Conservation (phyloP, 2,888 invertebrate genomes). For the Blomia tropicalis region DNA sequence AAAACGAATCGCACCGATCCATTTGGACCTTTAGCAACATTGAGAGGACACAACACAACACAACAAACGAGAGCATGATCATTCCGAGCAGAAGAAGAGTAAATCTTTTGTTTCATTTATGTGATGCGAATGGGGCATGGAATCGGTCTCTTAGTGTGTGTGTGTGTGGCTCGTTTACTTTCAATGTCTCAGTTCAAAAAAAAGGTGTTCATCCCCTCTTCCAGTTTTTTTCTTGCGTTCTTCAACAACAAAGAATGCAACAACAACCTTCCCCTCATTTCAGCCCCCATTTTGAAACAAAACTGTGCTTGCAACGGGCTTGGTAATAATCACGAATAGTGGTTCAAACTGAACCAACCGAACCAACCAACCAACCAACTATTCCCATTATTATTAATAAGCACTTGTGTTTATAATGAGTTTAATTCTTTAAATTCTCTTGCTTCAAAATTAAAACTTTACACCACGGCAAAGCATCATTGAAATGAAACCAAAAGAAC, state of each 20-base stretch:
- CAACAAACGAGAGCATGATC: too few relatives aligned
- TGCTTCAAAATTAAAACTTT: conserved; percentile 3
- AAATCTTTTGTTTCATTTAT: conserved; percentile 12
- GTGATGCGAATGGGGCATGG: too few relatives aligned
- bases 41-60: too few relatives aligned
- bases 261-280: too few relatives aligned
- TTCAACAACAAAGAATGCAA: background rate
- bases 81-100: conserved; percentile 12
- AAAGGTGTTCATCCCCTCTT: too few relatives aligned
- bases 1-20: too few relatives aligned
- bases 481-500: background rate
- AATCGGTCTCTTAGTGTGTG: too few relatives aligned
- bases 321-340: background rate
- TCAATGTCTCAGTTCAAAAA: too few relatives aligned
- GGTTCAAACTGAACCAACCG: background rate
- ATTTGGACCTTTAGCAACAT: background rate
- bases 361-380: background rate
- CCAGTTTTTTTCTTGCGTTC: too few relatives aligned
- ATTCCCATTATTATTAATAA: background rate
- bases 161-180: too few relatives aligned
- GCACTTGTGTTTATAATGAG: conserved; percentile 14
- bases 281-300: too few relatives aligned
- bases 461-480: conserved; percentile 1
- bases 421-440: conserved; percentile 2
- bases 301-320: background rate